These are phyloP conservation scores for Sclerodermus sp. DNA, from an alignment of 2,888 invertebrate species.

Conservation along the genomic window DNA sequence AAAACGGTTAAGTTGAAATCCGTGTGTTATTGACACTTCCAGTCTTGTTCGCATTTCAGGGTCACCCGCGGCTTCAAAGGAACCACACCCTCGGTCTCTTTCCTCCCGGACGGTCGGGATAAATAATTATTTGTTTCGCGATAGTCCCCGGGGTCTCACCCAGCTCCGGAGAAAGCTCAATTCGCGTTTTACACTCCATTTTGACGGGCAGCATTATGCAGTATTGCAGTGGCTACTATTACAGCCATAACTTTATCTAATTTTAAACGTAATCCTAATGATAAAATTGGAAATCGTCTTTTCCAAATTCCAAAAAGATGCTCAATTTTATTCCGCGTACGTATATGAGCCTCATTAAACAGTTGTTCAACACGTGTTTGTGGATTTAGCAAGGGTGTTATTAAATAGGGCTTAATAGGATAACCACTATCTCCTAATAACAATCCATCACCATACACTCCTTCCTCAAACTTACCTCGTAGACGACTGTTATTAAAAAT, in stretches of 20 bases:
- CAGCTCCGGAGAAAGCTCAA: too few relatives aligned
- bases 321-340: slow-evolving; percentile 5
- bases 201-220: too few relatives aligned
- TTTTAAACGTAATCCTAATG: slow-evolving; percentile 2
- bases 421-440: slow-evolving; percentile 5
- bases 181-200: too few relatives aligned
- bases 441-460: neutral
- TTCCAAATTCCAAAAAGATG: slow-evolving; percentile 6
- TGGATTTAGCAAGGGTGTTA: slow-evolving; percentile 3
- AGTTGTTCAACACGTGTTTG: slow-evolving; percentile 1
- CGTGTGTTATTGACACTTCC: too few relatives aligned
- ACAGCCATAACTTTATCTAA: slow-evolving; percentile 5
- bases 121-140: too few relatives aligned
- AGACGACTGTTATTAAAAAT: slow-evolving; percentile 5
- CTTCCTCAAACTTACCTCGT: slow-evolving; percentile 3
- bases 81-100: too few relatives aligned
- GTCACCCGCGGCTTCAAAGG: too few relatives aligned
- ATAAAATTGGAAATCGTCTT: slow-evolving; percentile 3
- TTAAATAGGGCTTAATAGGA: neutral
- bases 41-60: too few relatives aligned
- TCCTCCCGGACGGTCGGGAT: too few relatives aligned
- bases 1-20: too few relatives aligned
- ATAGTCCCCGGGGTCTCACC: too few relatives aligned
- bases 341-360: slow-evolving; percentile 4
- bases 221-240: neutral